phyloP scores from a whole-genome alignment of 64 coral and sea anemone genomes.

The Stichodactyla helianthus region DNA sequence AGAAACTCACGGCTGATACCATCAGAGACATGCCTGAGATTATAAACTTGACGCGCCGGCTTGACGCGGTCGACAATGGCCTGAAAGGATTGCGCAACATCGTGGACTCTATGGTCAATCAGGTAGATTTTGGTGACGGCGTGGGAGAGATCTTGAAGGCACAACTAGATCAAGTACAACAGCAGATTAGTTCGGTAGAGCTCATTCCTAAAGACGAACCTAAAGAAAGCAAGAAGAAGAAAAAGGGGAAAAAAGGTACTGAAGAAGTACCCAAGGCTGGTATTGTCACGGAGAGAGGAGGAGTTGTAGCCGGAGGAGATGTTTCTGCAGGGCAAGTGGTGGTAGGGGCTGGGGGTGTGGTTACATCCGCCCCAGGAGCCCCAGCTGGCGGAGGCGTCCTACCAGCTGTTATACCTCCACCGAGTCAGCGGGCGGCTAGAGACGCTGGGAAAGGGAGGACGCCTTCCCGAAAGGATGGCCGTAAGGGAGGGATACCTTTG shows the following conservation, averaged over 20 bases:
- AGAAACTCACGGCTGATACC: conserved; percentile 42
- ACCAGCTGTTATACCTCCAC: conserved; percentile 56
- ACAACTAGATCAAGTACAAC: conserved; percentile 68
- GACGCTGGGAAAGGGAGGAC: conserved; percentile 14
- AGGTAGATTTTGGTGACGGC: conserved; percentile 88
- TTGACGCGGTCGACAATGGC: conserved; percentile 76
- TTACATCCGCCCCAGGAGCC: conserved; percentile 26
- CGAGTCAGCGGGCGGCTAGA: conserved; percentile 1
- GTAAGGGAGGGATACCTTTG: conserved; percentile 49
- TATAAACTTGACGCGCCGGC: conserved; percentile 62
- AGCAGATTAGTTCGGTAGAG: conserved; percentile 69
- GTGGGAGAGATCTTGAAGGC: conserved; percentile 80
- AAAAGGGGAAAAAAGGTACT: conserved; percentile 48
- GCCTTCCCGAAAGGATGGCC: conserved; percentile 43
- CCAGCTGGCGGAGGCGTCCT: conserved; percentile 26
- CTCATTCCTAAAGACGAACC: conserved; percentile 51
- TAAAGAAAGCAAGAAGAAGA: conserved; percentile 68
- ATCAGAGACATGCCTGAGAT: conserved; percentile 61
- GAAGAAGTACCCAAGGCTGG: conserved; percentile 53
- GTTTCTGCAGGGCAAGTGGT: not conserved
- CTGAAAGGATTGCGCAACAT: conserved; percentile 84
- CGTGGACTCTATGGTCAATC: conserved; percentile 90
- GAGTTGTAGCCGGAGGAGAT: not conserved
- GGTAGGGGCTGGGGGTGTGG: conserved; percentile 16
- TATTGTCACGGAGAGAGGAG: conserved; percentile 65